A percentile compares a stretch with the other conserved stretches of the same genome.
phyloP scores from a whole-genome alignment of 2,888 invertebrate species.

The Lasioglossum leucozonium region DNA sequence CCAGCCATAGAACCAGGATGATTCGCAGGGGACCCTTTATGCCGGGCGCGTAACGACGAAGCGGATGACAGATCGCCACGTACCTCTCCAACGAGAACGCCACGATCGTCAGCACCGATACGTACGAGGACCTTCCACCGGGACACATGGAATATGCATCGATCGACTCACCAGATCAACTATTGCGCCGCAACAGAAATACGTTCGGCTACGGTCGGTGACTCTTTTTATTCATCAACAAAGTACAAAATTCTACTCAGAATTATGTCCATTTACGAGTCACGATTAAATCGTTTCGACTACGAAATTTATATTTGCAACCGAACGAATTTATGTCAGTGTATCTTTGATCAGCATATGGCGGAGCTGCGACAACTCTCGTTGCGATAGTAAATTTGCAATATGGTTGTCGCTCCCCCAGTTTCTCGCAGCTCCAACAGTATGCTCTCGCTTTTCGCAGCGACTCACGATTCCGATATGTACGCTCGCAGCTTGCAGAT shows the following conservation, averaged over 20 bases:
- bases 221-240: too few species aligned
- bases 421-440: too few species aligned
- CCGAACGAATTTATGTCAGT: too few species aligned
- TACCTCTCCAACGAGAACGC: conserved; percentile 96
- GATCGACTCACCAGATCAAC: neutral
- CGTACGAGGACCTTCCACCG: conserved; percentile 92
- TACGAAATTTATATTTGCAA: too few species aligned
- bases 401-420: too few species aligned
- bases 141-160: neutral
- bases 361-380: neutral
- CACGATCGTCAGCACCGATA: conserved; percentile 95
- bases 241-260: too few species aligned
- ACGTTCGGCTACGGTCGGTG: too few species aligned
- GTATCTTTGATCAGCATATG: neutral
- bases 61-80: conserved; percentile 95
- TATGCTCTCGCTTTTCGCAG: neutral
- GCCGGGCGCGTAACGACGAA: conserved; percentile 93
- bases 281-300: too few species aligned
- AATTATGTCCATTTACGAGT: too few species aligned
- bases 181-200: neutral
- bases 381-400: too few species aligned
- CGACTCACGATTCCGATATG: conserved; percentile 92
- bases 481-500: conserved; percentile 93
- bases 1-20: conserved; percentile 90
- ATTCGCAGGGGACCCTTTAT: conserved; percentile 91